phyloP scores from a whole-genome alignment of 2,888 invertebrate genomes.

The Sussaba pulchella region DNA sequence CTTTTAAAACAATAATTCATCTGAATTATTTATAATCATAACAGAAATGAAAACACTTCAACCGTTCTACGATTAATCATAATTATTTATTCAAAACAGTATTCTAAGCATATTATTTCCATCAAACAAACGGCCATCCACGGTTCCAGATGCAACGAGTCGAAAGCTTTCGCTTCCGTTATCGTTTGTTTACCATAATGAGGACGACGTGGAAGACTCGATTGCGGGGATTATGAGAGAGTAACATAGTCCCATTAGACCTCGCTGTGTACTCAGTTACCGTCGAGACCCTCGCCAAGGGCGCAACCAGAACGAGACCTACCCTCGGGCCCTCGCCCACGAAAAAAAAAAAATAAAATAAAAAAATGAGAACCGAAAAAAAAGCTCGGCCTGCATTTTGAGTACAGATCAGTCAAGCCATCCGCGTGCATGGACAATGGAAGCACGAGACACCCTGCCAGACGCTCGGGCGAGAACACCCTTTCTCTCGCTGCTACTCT shows the following conservation, averaged over 20 bases:
- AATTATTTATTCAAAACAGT: no score
- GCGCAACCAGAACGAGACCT: neutral
- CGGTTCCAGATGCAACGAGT: neutral
- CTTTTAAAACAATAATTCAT: no score
- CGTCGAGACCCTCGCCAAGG: conserved; percentile 12
- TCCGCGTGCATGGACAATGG: conserved; percentile 75
- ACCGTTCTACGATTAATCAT: no score
- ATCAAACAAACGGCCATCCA: no score
- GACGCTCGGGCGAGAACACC: conserved; percentile 73
- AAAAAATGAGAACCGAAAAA: conserved; percentile 5
- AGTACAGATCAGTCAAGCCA: conserved; percentile 76
- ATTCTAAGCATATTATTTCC: no score
- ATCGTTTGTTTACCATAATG: neutral
- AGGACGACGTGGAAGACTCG: neutral
- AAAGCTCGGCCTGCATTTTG: conserved; percentile 74
- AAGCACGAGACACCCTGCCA: conserved; percentile 77
- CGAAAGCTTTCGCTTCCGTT: no score
- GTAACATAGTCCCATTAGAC: neutral
- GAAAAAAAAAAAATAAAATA: conserved; percentile 12
- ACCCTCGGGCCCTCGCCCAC: conserved; percentile 8
- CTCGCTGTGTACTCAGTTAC: neutral
- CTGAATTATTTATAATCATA: no score
- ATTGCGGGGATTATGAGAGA: neutral
- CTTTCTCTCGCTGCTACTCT: conserved; percentile 42
- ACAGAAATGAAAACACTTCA: no score